phyloP scores from a whole-genome alignment of 2,888 invertebrate species.

The Pollenia labialis region DNA sequence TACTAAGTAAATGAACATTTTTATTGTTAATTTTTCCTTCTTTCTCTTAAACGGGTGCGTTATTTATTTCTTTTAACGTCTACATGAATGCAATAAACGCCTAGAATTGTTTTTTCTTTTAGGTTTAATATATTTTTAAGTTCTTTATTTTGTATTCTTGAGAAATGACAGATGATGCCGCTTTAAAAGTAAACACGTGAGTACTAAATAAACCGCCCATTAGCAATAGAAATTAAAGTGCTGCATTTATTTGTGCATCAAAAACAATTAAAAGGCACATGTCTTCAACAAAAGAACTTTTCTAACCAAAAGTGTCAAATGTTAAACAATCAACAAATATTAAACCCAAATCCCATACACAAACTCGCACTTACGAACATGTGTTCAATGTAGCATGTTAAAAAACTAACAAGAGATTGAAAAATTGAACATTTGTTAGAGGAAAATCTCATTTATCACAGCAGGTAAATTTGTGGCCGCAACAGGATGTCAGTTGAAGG shows the following conservation, averaged over 20 bases:
- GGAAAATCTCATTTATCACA: conserved; percentile 64
- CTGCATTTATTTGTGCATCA: conserved; percentile 34
- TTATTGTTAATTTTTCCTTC: conserved; percentile 49
- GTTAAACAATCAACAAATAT: conserved; percentile 67
- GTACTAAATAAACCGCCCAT: conserved; percentile 70
- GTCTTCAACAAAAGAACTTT: conserved; percentile 50
- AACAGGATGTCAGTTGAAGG: conserved; percentile 42
- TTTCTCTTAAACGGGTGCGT: conserved; percentile 67
- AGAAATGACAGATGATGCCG: conserved; percentile 71
- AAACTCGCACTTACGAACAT: conserved; percentile 10
- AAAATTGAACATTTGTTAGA: conserved; percentile 43
- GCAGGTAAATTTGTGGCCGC: conserved; percentile 63
- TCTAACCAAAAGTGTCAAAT: conserved; percentile 68
- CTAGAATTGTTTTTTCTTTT: conserved; percentile 36
- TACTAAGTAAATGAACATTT: conserved; percentile 53
- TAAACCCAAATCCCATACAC: conserved; percentile 37
- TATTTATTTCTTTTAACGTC: conserved; percentile 42
- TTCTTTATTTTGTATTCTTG: conserved; percentile 52
- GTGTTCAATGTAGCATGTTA: conserved; percentile 24
- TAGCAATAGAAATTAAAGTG: conserved; percentile 51
- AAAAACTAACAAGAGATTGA: conserved; percentile 50
- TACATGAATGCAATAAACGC: conserved; percentile 53
- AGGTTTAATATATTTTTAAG: conserved; percentile 34
- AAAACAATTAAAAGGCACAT: conserved; percentile 67
- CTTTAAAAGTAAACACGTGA: conserved; percentile 69